These are phyloP conservation scores for Himalopsyche tibetana DNA, from an alignment of 2,888 invertebrate genomes.

Conservation along the genomic window DNA sequence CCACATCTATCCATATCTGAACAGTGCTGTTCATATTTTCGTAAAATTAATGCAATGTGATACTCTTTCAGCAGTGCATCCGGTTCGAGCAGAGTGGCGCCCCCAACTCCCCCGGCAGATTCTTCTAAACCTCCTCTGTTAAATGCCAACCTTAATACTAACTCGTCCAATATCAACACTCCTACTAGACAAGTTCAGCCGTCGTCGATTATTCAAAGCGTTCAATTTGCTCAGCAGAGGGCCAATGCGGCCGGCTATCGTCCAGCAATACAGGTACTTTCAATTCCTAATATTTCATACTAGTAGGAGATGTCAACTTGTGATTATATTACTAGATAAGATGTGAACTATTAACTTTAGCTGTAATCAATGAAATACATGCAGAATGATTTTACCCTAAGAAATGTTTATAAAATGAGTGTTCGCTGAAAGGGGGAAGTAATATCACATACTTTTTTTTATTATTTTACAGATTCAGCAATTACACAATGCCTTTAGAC, in stretches of 20 bases:
- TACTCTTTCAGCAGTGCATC: slow-evolving; percentile 46
- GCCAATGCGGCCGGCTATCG: slow-evolving; percentile 27
- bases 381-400: too few species aligned
- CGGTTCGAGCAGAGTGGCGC: slow-evolving; percentile 49
- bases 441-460: not conserved
- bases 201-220: slow-evolving; percentile 19
- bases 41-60: not conserved
- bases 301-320: too few species aligned
- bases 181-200: slow-evolving; percentile 29
- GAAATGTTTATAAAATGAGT: not conserved
- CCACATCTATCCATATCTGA: too few species aligned
- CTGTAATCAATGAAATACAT: too few species aligned
- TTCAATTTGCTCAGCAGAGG: slow-evolving; percentile 22
- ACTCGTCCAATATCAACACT: slow-evolving; percentile 15
- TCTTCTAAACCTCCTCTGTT: not conserved
- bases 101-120: slow-evolving; percentile 45
- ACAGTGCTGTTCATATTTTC: not conserved
- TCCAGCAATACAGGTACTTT: slow-evolving; percentile 11
- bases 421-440: not conserved
- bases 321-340: too few species aligned
- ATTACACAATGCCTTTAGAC: slow-evolving; percentile 68
- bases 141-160: slow-evolving; percentile 10
- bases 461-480: slow-evolving; percentile 41
- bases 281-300: too few species aligned
- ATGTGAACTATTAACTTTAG: too few species aligned